Conservation (phyloP, 2,888 invertebrate species). For the Quadriops clusia region DNA sequence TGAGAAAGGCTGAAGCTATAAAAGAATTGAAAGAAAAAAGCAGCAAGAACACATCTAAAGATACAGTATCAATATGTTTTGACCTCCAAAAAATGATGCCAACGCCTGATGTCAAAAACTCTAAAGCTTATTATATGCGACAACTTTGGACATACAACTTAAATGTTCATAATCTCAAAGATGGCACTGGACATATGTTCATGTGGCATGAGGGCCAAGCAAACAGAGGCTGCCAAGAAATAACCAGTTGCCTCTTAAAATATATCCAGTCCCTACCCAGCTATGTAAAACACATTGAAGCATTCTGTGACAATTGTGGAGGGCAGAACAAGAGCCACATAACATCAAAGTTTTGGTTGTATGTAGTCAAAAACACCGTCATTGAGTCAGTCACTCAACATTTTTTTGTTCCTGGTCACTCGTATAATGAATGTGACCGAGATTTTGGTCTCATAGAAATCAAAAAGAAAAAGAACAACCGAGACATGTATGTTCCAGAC, state of each 20-base stretch:
- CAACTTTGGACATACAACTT: constrained; percentile 17
- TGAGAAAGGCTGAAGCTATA: not conserved
- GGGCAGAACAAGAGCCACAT: constrained; percentile 11
- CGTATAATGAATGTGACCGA: constrained; percentile 14
- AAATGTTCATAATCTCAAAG: constrained; percentile 9
- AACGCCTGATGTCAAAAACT: constrained; percentile 4
- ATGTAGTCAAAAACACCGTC: constrained; percentile 13
- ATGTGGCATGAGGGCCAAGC: constrained; percentile 17
- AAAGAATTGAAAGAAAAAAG: constrained; percentile 1
- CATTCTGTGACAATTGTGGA: constrained; percentile 15
- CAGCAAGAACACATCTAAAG: not conserved
- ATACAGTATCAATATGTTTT: constrained; percentile 3
- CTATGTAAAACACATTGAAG: constrained; percentile 12
- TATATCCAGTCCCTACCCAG: constrained; percentile 9
- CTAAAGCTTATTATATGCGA: constrained; percentile 10
- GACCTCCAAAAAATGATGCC: constrained; percentile 1
- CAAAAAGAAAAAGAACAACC: constrained; percentile 8
- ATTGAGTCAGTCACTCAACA: constrained; percentile 10
- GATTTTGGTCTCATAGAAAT: constrained; percentile 13
- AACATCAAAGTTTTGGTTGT: constrained; percentile 17
- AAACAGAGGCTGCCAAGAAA: constrained; percentile 16
- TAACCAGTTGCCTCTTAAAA: constrained; percentile 14
- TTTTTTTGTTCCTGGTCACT: constrained; percentile 16
- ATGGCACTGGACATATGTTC: constrained; percentile 13
- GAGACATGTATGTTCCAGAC: constrained; percentile 3